These are phyloP conservation scores for Caerostris darwini DNA, from an alignment of 1,140 invertebrate genomes.

Conservation along the genomic window DNA sequence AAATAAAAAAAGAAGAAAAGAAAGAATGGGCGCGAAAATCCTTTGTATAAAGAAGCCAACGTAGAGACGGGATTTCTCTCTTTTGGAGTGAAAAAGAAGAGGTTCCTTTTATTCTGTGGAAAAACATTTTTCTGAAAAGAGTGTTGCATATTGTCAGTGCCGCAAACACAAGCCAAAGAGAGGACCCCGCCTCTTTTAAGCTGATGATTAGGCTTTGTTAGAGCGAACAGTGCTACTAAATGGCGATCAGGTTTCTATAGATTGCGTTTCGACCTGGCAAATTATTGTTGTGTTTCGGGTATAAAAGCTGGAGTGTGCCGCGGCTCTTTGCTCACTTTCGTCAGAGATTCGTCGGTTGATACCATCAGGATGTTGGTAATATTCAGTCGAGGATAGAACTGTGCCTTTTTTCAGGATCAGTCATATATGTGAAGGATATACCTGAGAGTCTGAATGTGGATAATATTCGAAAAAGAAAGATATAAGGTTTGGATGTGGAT, in stretches of 20 bases:
- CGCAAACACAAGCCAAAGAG: constrained; percentile 42
- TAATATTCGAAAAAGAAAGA: no score
- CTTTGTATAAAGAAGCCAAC: constrained; percentile 68
- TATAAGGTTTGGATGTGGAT: no score
- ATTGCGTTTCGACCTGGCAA: constrained; percentile 45
- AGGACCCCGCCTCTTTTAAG: constrained; percentile 25
- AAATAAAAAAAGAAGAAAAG: not conserved
- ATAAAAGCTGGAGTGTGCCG: not conserved
- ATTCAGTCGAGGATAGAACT: no score
- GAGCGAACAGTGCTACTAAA: constrained; percentile 23
- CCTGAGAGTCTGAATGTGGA: no score
- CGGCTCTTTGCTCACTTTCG: not conserved
- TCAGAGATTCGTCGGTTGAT: not conserved
- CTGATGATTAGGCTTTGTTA: constrained; percentile 69
- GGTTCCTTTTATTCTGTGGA: constrained; percentile 58
- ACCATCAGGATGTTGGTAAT: no score
- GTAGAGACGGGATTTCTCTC: constrained; percentile 19
- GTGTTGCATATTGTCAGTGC: constrained; percentile 64
- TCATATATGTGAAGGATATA: no score
- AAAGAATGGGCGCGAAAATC: constrained; percentile 35
- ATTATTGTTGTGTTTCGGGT: constrained; percentile 56
- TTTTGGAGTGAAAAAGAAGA: constrained; percentile 16
- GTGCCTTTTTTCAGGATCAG: no score
- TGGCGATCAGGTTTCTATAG: constrained; percentile 70
- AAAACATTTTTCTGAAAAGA: constrained; percentile 54